Evolutionary conservation across 1,140 invertebrate genomes (phyloP).

Genomic region (Harpegnathos saltator): DNA sequence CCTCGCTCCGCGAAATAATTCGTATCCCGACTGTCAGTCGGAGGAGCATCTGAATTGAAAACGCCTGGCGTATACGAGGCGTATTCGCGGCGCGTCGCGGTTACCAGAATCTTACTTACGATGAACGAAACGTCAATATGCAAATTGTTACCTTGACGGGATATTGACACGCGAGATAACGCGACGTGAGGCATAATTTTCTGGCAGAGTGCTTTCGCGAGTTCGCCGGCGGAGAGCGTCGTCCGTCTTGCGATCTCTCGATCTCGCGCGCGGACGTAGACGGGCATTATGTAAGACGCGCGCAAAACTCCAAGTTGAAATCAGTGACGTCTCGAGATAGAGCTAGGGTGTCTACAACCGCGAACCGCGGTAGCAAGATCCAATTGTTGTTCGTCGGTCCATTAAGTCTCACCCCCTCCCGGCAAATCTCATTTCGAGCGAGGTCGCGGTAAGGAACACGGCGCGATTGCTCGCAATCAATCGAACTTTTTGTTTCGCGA

Average conservation of each 20-base stretch:
- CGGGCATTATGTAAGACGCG: conserved; percentile 14
- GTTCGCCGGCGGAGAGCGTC: conserved; percentile 29
- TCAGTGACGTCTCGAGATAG: conserved; percentile 53
- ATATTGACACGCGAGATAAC: conserved; percentile 51
- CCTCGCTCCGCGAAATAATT: conserved; percentile 17
- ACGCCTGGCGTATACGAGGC: conserved; percentile 18
- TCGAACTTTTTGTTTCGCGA: not conserved
- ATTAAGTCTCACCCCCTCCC: conserved; percentile 24
- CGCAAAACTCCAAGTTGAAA: conserved; percentile 54
- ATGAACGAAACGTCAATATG: conserved; percentile 50
- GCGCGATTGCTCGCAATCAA: conserved; percentile 15
- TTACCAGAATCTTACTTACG: conserved; percentile 45
- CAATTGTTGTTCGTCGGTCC: conserved; percentile 63
- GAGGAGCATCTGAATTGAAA: conserved; percentile 44
- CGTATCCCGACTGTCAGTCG: conserved; percentile 27
- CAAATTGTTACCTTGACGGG: conserved; percentile 55
- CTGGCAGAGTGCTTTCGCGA: conserved; percentile 44
- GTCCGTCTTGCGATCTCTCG: conserved; percentile 47
- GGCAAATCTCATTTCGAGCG: conserved; percentile 39
- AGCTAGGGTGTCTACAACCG: not conserved
- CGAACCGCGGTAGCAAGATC: conserved; percentile 27
- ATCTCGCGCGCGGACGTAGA: conserved; percentile 15
- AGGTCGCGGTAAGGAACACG: conserved; percentile 26
- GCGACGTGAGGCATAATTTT: conserved; percentile 37
- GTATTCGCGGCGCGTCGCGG: conserved; percentile 18